phyloP scores from a whole-genome alignment of 2,888 invertebrate species.

The Lasioglossum villosulum region DNA sequence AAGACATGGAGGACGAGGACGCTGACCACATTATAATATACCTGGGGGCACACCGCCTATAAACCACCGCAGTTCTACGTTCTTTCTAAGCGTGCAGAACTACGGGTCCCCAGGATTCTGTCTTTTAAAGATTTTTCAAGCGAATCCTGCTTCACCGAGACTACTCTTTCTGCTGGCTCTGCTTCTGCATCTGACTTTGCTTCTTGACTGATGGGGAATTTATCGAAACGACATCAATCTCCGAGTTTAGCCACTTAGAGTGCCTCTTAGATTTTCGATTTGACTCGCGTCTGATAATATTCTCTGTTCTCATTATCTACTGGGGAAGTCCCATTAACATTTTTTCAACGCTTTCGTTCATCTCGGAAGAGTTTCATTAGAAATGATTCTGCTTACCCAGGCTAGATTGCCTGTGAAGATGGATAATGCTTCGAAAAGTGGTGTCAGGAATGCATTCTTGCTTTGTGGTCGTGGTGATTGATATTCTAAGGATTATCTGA shows the following conservation, averaged over 20 bases:
- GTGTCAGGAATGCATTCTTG: not conserved
- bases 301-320: not conserved
- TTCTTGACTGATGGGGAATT: not conserved
- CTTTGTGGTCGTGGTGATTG: not conserved
- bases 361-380: not conserved
- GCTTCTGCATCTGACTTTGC: not conserved
- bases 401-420: not conserved
- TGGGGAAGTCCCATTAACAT: not conserved
- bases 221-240: slow-evolving; percentile 9
- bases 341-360: not conserved
- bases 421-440: not conserved
- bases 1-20: slow-evolving; percentile 68
- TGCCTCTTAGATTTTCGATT: not conserved
- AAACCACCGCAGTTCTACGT: slow-evolving; percentile 80
- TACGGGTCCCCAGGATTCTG: slow-evolving; percentile 75
- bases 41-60: slow-evolving; percentile 76
- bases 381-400: not conserved
- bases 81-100: slow-evolving; percentile 72
- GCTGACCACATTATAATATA: slow-evolving; percentile 77
- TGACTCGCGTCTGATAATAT: not conserved
- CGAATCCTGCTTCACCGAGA: slow-evolving; percentile 34
- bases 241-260: not conserved
- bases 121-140: slow-evolving; percentile 75
- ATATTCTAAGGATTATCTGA: not conserved
- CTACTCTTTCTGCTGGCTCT: not conserved